These are phyloP conservation scores for Paramormyrops hopkinsi DNA, from an alignment of 2,797 vertebrate genomes.

Conservation along the genomic window DNA sequence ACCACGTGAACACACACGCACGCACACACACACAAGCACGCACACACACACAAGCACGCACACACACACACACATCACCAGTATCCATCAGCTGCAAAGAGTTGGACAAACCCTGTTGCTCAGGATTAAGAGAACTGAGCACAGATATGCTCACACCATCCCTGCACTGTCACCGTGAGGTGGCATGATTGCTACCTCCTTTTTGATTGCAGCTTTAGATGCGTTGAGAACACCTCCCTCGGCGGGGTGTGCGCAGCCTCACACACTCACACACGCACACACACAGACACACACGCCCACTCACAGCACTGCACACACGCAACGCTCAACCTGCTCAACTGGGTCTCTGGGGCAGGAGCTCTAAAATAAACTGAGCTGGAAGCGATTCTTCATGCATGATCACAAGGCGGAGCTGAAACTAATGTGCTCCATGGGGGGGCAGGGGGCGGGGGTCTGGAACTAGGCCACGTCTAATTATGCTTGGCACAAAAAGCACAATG, in stretches of 20 bases:
- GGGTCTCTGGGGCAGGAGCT: conserved; percentile 47
- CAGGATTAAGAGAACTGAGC: neutral
- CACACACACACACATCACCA: neutral
- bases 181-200: conserved; percentile 51
- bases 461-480: conserved; percentile 57
- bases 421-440: conserved; percentile 33
- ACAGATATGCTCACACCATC: neutral
- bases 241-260: conserved; percentile 16
- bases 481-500: conserved; percentile 34
- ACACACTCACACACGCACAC: conserved; percentile 21
- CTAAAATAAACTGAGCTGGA: conserved; percentile 72
- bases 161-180: conserved; percentile 13
- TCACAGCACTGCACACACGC: conserved; percentile 50
- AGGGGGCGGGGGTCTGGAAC: conserved; percentile 43
- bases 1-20: conserved; percentile 13
- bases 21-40: conserved; percentile 7
- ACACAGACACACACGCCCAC: conserved; percentile 16
- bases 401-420: conserved; percentile 52
- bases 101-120: neutral
- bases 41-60: neutral
- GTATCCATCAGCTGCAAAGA: conserved; percentile 40
- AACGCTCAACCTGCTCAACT: conserved; percentile 63
- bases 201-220: conserved; percentile 50
- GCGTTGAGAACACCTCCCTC: conserved; percentile 33
- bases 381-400: conserved; percentile 58